Evolutionary conservation across 2,113 vertebrate species (phyloP), one percentile per base, ranked within the genome.

Genomic region (Lonchura striata): DNA sequence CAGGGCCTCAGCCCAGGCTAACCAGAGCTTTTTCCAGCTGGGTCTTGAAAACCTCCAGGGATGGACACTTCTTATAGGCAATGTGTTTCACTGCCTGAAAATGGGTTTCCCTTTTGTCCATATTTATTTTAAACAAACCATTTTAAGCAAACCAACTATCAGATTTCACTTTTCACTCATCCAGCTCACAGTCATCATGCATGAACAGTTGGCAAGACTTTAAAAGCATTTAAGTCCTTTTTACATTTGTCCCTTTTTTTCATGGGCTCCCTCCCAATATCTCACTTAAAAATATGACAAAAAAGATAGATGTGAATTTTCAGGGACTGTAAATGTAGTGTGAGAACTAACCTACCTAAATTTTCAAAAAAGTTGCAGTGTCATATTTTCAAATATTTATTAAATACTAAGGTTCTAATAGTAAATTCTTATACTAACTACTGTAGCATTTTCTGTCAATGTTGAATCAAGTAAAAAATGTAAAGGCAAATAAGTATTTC

Each of bases 201-300:
- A 4, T 25, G 28, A 89, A 25, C 15, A 80, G 21, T 9, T 68
- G 75, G 6, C n/a, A 59, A 35, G 84, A 61, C 15, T 54, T 76
- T 8, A 61, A 41, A 69, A 81, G 21, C 25, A 6, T 20, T 1
- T 11, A 49, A 47, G 44, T 70, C 30, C 18, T 69, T 47, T 87
- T 63, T 35, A 33, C 2, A 7, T 41, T 35, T 19, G 2, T 30
- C 8, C 28, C 4, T 47, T 44, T 66, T 52, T 50, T 46, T 47
- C 3, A 13, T 24, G 10, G 25, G 11, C 1, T 6, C 4, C 7
- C 15, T 6, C 4, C 7, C 15, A 56, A 15, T 16, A 49, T 4
- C 9, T 42, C 17, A 30, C 37, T 78, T 65, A 21, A 57, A 86
- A 56, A 35, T 24, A 68, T 35, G 21, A n/a, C 23, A 42, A 8